Percentiles rank a stretch among this genome's conserved stretches.
These are phyloP conservation scores for Anthonomus grandis DNA, from an alignment of 1,140 invertebrate genomes.

Conservation along the genomic window DNA sequence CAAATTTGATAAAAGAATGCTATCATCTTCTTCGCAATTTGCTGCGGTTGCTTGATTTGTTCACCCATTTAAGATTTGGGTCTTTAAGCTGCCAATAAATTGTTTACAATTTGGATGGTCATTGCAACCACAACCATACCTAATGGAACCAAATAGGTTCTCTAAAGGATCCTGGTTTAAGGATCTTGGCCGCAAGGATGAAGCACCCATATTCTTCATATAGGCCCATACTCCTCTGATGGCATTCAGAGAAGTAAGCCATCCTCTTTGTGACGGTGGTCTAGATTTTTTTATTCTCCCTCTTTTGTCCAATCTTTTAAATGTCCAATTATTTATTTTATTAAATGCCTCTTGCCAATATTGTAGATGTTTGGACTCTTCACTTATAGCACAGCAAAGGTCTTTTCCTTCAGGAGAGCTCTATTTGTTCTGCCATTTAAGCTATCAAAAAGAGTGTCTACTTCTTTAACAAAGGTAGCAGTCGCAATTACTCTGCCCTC, in stretches of 20 bases:
- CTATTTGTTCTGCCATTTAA: slow-evolving; percentile 20
- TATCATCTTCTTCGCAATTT: too few relatives aligned
- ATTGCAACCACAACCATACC: too few relatives aligned
- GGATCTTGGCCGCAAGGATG: too few relatives aligned
- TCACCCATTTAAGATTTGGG: too few relatives aligned
- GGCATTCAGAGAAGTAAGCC: background rate
- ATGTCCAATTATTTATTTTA: slow-evolving; percentile 20
- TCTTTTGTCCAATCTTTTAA: slow-evolving; percentile 13
- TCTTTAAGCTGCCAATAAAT: too few relatives aligned
- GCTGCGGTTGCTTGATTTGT: too few relatives aligned
- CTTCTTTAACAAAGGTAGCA: slow-evolving; percentile 26
- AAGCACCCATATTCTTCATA: too few relatives aligned
- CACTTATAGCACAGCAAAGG: slow-evolving; percentile 14
- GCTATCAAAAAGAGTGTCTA: slow-evolving; percentile 30
- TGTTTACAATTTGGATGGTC: too few relatives aligned
- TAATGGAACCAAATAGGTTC: too few relatives aligned
- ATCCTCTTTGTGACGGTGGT: slow-evolving; percentile 1
- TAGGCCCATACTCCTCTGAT: slow-evolving; percentile 4
- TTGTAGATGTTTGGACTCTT: slow-evolving; percentile 15
- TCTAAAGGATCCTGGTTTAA: too few relatives aligned
- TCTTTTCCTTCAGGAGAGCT: slow-evolving; percentile 23
- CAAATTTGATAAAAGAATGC: too few relatives aligned
- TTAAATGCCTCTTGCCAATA: slow-evolving; percentile 23
- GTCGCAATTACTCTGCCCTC: slow-evolving; percentile 24
- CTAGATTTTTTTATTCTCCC: background rate